These are phyloP conservation scores for Rhyacophila evoluta DNA, from an alignment of 2,888 invertebrate species.

Conservation along the genomic window DNA sequence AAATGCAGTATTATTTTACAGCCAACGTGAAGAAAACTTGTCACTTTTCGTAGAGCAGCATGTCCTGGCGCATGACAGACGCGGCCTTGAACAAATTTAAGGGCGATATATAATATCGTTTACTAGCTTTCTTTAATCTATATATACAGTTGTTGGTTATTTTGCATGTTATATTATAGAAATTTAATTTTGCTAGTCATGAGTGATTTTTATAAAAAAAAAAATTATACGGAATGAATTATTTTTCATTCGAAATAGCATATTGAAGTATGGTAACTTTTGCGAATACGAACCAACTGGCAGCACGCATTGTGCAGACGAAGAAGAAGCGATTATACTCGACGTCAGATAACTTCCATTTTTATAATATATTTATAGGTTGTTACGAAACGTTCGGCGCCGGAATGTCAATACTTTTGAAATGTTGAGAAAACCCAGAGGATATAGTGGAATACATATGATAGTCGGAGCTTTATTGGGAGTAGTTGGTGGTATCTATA, in stretches of 20 bases:
- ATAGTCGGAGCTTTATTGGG: slow-evolving; percentile 59
- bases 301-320: too few relatives aligned
- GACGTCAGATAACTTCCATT: too few relatives aligned
- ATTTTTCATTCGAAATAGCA: too few relatives aligned
- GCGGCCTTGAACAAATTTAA: slow-evolving; percentile 39
- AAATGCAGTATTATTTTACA: background rate
- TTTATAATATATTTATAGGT: too few relatives aligned
- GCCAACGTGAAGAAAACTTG: slow-evolving; percentile 1
- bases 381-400: too few relatives aligned
- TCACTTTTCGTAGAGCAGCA: slow-evolving; percentile 31
- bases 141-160: background rate
- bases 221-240: too few relatives aligned
- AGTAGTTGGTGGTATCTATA: slow-evolving; percentile 60
- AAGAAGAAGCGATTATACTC: too few relatives aligned
- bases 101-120: too few relatives aligned
- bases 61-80: slow-evolving; percentile 43
- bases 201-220: too few relatives aligned
- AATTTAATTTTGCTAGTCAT: background rate
- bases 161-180: background rate
- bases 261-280: background rate
- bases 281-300: too few relatives aligned
- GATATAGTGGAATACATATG: slow-evolving; percentile 58
- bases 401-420: too few relatives aligned
- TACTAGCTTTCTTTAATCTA: too few relatives aligned
- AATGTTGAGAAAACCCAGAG: slow-evolving; percentile 59